Conservation (phyloP, 2,797 vertebrate species). For the Pseudomugil tenellus region DNA sequence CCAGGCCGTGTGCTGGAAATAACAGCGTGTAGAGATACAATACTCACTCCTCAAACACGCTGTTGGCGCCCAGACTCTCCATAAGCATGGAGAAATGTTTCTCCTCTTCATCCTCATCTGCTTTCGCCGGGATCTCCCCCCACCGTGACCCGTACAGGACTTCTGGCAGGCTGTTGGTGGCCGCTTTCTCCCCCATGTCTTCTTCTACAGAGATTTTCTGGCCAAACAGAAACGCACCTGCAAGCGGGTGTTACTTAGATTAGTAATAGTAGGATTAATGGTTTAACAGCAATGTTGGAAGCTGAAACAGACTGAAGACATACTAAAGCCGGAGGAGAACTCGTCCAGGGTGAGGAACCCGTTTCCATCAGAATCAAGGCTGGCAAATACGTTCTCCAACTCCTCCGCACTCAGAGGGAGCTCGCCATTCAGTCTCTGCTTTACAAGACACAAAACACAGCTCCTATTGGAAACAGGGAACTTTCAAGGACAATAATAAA, state of each 20-base stretch:
- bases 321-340: constrained; percentile 93
- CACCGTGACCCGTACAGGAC: constrained; percentile 78
- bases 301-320: constrained; percentile 59
- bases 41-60: constrained; percentile 90
- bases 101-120: constrained; percentile 87
- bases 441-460: constrained; percentile 67
- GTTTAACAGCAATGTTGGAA: neutral
- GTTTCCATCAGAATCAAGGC: constrained; percentile 89
- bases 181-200: constrained; percentile 34
- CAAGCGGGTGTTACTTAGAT: constrained; percentile 11
- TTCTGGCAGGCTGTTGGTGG: constrained; percentile 58
- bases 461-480: constrained; percentile 33
- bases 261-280: neutral
- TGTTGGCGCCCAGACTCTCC: constrained; percentile 88
- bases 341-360: constrained; percentile 91
- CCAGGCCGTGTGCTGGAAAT: constrained; percentile 25
- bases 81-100: constrained; percentile 89
- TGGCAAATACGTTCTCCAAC: constrained; percentile 91
- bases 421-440: constrained; percentile 88
- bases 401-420: constrained; percentile 90
- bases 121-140: constrained; percentile 58
- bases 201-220: constrained; percentile 67
- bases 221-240: constrained; percentile 89
- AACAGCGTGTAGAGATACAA: constrained; percentile 25
- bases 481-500: constrained; percentile 39